phyloP scores from a whole-genome alignment of 2,797 vertebrate species.

The Mus spretus region DNA sequence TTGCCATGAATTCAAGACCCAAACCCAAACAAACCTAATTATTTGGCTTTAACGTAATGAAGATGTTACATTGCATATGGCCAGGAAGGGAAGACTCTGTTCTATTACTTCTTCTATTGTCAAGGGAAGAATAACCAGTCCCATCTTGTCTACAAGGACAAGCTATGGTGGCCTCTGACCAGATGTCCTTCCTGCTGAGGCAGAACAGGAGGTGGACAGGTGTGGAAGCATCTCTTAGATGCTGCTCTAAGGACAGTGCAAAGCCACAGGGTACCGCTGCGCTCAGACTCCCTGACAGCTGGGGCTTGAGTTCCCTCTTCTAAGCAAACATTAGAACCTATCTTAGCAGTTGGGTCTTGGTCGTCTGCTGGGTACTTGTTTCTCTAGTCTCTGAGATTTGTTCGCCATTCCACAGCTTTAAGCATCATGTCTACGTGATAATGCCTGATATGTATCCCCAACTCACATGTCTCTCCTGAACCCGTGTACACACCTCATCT shows the following conservation, averaged over 20 bases:
- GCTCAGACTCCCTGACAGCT: not conserved
- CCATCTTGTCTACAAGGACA: not conserved
- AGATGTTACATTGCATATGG: not conserved
- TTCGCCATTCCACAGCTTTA: not conserved
- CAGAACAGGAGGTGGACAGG: not conserved
- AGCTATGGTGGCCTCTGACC: not conserved
- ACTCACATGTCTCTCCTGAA: not conserved
- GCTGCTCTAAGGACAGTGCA: not conserved
- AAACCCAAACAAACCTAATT: not conserved
- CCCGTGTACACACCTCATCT: not conserved
- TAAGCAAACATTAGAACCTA: not conserved
- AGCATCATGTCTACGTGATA: not conserved
- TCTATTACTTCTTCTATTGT: not conserved
- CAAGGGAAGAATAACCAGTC: slow-evolving; percentile 11
- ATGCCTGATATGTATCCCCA: not conserved
- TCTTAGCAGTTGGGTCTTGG: not conserved
- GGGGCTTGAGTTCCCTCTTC: not conserved
- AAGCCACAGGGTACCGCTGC: not conserved
- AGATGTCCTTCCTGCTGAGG: not conserved
- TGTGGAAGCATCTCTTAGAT: not conserved
- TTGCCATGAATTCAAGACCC: not conserved
- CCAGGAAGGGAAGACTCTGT: not conserved
- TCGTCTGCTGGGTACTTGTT: not conserved
- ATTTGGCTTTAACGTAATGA: not conserved
- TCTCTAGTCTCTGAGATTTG: no score